These are phyloP conservation scores for Tetragonula carbonaria DNA, from an alignment of 2,888 invertebrate species.

Conservation along the genomic window DNA sequence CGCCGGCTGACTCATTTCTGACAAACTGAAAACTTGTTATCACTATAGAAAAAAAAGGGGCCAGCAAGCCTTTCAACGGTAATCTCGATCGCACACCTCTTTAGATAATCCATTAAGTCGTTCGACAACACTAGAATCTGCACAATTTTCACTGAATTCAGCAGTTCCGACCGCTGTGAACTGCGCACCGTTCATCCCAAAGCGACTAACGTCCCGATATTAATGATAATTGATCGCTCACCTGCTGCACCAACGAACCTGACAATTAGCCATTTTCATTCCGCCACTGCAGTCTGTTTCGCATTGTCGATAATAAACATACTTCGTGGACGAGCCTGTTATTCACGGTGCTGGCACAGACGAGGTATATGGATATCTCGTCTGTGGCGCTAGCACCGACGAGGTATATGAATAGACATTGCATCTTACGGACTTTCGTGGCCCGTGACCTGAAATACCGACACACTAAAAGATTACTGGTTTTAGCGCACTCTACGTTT, in stretches of 20 bases:
- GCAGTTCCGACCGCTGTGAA: conserved; percentile 18
- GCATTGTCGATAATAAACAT: conserved; percentile 76
- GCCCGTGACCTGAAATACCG: no score
- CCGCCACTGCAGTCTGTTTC: conserved; percentile 67
- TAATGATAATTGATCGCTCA: conserved; percentile 74
- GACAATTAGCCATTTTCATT: conserved; percentile 83
- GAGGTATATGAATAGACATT: no score
- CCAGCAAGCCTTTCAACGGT: conserved; percentile 59
- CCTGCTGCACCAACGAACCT: conserved; percentile 81
- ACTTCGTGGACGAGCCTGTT: conserved; percentile 60
- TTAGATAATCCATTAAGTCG: conserved; percentile 47
- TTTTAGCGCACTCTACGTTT: no score
- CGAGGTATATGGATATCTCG: no score
- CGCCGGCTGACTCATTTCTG: conserved; percentile 37
- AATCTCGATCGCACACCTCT: conserved; percentile 62
- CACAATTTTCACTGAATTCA: conserved; percentile 44
- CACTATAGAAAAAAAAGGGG: conserved; percentile 49
- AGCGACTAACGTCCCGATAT: conserved; percentile 54
- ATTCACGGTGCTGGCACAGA: conserved; percentile 56
- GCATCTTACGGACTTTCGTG: no score
- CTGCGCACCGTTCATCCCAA: conserved; percentile 55
- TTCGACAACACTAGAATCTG: conserved; percentile 45
- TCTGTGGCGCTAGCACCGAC: conserved; percentile 53
- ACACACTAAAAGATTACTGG: no score
- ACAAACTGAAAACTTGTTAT: conserved; percentile 59